Conservation (phyloP, 1,140 invertebrate species). For the Uloborus diversus region DNA sequence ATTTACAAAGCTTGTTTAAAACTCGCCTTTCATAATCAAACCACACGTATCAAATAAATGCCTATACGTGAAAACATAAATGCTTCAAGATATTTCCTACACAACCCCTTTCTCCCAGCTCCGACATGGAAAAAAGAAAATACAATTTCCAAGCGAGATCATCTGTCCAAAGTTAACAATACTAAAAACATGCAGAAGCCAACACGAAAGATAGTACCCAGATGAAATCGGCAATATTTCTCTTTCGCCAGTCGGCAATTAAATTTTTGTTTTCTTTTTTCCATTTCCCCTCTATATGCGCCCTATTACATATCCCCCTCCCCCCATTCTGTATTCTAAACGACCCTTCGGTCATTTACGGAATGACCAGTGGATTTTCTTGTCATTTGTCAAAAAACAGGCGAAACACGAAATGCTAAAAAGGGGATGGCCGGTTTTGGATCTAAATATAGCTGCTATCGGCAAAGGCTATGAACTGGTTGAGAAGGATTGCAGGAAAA, state of each 20-base stretch:
- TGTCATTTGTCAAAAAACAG: slow-evolving; percentile 53
- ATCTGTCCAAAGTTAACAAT: slow-evolving; percentile 13
- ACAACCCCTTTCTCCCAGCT: no score
- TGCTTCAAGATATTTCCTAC: no score
- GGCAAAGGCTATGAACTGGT: not conserved
- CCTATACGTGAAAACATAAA: no score
- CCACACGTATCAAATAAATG: no score
- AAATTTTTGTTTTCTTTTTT: slow-evolving; percentile 45
- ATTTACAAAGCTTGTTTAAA: no score
- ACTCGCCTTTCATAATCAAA: no score
- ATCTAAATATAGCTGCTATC: slow-evolving; percentile 33
- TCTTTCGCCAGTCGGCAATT: slow-evolving; percentile 11
- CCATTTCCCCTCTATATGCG: not conserved
- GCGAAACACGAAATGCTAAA: slow-evolving; percentile 47
- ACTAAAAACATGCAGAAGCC: slow-evolving; percentile 14
- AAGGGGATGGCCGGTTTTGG: not conserved
- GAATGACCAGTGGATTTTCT: slow-evolving; percentile 38
- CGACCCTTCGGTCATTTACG: slow-evolving; percentile 41
- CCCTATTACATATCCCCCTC: not conserved
- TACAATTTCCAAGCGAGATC: no score
- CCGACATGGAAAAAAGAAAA: no score
- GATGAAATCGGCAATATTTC: not conserved
- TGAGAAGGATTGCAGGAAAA: slow-evolving; percentile 7
- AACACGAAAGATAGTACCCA: not conserved
- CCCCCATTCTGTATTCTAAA: slow-evolving; percentile 23